Percentiles rank a stretch among this genome's conserved stretches.
Evolutionary conservation across 2,113 vertebrate species (phyloP).

Genomic region (Apaloderma vittatum): DNA sequence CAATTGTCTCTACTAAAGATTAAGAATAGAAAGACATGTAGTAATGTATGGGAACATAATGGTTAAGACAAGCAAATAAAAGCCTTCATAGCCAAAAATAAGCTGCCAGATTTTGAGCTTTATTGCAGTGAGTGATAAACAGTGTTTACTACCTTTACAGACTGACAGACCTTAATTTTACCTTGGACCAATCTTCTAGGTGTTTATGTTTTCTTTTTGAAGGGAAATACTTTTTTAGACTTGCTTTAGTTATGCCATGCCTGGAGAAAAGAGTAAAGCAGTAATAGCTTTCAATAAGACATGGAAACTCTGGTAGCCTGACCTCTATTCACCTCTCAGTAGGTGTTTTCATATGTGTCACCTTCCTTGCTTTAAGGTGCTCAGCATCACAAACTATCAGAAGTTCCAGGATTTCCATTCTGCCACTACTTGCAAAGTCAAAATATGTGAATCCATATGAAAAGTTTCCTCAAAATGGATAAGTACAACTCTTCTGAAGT

Average conservation of each 20-base stretch:
- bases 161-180: not conserved
- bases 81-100: not conserved
- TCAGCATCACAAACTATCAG: not conserved
- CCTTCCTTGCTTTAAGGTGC: not conserved
- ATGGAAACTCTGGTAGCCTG: not conserved
- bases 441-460: not conserved
- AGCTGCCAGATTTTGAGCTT: not conserved
- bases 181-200: not conserved
- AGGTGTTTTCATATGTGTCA: not conserved
- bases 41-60: not conserved
- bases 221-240: not conserved
- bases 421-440: not conserved
- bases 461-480: not conserved
- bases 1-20: not conserved
- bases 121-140: rapidly evolving
- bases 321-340: not conserved
- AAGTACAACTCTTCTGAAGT: not conserved
- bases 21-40: not conserved
- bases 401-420: not conserved
- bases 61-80: not conserved
- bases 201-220: not conserved
- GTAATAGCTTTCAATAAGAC: not conserved
- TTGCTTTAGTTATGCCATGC: not conserved
- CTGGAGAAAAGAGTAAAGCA: not conserved
- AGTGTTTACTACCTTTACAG: not conserved